phyloP scores from a whole-genome alignment of 2,888 invertebrate species.

The Chrysolina oricalcia region DNA sequence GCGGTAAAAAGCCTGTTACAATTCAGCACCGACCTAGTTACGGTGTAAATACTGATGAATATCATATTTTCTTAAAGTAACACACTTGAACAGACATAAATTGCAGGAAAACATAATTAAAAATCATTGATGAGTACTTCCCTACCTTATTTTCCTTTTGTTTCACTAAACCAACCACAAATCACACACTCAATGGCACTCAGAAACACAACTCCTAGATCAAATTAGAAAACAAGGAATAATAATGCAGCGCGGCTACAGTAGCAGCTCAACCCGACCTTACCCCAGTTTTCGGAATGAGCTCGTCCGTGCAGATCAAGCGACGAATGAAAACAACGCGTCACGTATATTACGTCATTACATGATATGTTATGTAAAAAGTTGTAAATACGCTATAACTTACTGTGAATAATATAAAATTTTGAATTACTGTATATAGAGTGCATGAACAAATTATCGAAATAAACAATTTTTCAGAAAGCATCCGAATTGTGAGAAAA shows the following conservation, averaged over 20 bases:
- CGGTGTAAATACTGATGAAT: constrained; percentile 6
- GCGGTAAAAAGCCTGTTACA: neutral
- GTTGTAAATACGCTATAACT: neutral
- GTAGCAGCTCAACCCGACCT: neutral
- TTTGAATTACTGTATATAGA: neutral
- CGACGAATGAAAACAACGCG: neutral
- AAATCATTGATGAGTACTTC: neutral
- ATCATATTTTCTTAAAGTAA: neutral
- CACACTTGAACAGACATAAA: too few species aligned
- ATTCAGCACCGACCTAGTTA: neutral
- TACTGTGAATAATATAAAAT: neutral
- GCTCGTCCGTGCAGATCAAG: neutral
- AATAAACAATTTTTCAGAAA: neutral
- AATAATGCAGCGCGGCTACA: neutral
- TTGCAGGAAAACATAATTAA: too few species aligned
- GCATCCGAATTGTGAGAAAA: neutral
- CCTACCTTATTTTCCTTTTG: neutral
- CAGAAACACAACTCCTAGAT: neutral
- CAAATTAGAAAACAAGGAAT: neutral
- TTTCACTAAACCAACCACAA: neutral
- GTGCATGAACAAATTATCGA: neutral
- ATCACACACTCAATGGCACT: neutral
- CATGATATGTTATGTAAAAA: neutral
- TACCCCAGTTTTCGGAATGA: neutral
- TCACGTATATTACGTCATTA: neutral